Evolutionary conservation across 2,888 invertebrate species (phyloP).

Genomic region (Conchocele bisecta): DNA sequence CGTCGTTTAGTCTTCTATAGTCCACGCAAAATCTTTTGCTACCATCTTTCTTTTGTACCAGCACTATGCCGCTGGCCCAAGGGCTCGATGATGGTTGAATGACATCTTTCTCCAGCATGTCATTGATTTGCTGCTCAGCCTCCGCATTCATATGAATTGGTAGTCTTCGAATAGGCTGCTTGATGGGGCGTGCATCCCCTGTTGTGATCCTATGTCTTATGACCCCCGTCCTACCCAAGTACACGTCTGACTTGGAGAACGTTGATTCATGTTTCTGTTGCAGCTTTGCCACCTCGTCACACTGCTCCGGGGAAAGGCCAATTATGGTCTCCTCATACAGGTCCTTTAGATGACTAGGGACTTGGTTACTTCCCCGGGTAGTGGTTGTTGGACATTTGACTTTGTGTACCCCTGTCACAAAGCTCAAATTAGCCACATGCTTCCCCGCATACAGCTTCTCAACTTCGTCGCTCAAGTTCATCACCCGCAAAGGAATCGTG

Average conservation of each 20-base stretch:
- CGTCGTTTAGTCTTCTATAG: conserved; percentile 12
- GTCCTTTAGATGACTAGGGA: neutral
- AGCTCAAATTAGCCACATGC: neutral
- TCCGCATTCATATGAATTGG: conserved; percentile 21
- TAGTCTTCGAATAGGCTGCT: conserved; percentile 9
- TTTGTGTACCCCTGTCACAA: neutral
- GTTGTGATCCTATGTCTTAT: conserved; percentile 21
- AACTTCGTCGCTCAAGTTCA: neutral
- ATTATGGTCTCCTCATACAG: neutral
- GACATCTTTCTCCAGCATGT: conserved; percentile 35
- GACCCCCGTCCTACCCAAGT: conserved; percentile 16
- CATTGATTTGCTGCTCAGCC: conserved; percentile 26
- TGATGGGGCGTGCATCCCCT: conserved; percentile 12
- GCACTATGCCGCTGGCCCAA: conserved; percentile 35
- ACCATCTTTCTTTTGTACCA: conserved; percentile 40
- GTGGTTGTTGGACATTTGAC: too few relatives aligned
- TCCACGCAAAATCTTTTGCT: neutral
- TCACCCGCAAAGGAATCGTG: neutral
- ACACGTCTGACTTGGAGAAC: conserved; percentile 8
- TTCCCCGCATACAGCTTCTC: neutral
- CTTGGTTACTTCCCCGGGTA: neutral
- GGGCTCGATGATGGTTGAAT: conserved; percentile 32
- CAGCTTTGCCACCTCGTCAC: neutral
- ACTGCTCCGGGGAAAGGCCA: neutral
- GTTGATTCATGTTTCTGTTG: neutral